Base-by-base conservation (phyloP, 2,888 invertebrate species). In the Lobophora halterata region DNA sequence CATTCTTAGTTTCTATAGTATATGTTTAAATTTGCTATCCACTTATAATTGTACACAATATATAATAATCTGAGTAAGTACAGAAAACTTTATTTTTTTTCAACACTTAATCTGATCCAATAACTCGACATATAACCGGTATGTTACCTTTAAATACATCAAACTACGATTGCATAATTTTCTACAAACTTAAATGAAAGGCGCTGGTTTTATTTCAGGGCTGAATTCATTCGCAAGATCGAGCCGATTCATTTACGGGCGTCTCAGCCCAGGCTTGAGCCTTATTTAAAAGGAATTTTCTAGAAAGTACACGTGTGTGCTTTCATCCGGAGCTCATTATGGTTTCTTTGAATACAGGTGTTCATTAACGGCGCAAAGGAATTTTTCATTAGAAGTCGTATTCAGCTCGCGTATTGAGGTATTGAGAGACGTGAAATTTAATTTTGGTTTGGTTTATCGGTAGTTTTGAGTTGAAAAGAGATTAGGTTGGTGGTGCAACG, bases 331-430 rank as follows among this genome's bases (percentile, higher is more conserved):
- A 39, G 51, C 53, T 55, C 58, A 58, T 58, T 58, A 58, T 48
- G 47, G 46, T 56, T 58, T 58, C 58, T 55, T 56, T 58, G 58
- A 58, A 58, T 58, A 55, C 58, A 46, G 49, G 52, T 48, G 58
- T 58, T 58, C 58, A 58, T 58, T 58, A 58, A 49, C 39, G 49
- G 60, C 44, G 61, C 58, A 60, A 65, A 70, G 77, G 83, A 81
- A 85, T 85, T 86, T 86, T 85, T 83, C 82, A 83, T 86, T 80
- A 77, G 63, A 57, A 54, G 50, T 48, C 59, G 65, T 66, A 76
- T 75, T 71, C 69, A 72, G 65, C 52, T 57, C 26, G 33, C 36
- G 48, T 49, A 54, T 54, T 49, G 54, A 54, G 36, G 17, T 26
- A 23, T 33, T 35, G 41, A 46, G 27, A 34, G 21, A 12, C 10